Evolutionary conservation across 2,113 vertebrate species (phyloP), one percentile per base, ranked within the genome.

Genomic region (Gambusia affinis): DNA sequence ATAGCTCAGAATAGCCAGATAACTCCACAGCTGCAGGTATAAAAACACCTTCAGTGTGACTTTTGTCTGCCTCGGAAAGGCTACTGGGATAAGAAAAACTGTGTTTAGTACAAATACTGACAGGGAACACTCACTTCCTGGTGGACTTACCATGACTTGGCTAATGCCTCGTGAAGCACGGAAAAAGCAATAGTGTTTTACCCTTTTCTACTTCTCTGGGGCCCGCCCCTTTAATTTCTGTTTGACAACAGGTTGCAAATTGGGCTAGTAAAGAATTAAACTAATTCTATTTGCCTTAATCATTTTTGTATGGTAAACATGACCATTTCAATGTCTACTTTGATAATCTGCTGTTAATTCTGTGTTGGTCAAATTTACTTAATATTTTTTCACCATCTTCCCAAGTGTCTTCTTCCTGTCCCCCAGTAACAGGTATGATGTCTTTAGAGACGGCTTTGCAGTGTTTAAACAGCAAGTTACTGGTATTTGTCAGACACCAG

Each of bases 401-500:
- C 15, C 42, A 51, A 19, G 28, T 51, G 42, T 64, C 28, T 5
- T 24, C 35, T 30, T 17, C 33, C 67, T 28, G 29, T 24, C 65
- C 67, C 69, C 47, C 60, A 65, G 65, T n/a, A 12, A 10, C 10
- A 33, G 19, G 47, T 35, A 33, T 79, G 84, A 87, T 11, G 64
- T 78, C 76, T 81, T 88, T 83, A 86, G 75, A 80, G 76, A 72
- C 54, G 67, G 84, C 78, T 72, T 76, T 77, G 83, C 92, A 88
- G 65, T 92, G 89, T 94, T 93, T 92, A 89, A 85, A 89, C 64
- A 91, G 88, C 70, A 89, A 91, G 85, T 84, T 71, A 85, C 87
- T 85, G 60, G 88, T 82, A 77, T 89, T 93, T 93, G 91, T 93
- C 89, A 90, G 92, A 89, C 88, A 94, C 78, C 76, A 60, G 78